A percentile compares a stretch with the other conserved stretches of the same genome.
Conservation (phyloP, 2,888 invertebrate species). For the Lottia gigantea region DNA sequence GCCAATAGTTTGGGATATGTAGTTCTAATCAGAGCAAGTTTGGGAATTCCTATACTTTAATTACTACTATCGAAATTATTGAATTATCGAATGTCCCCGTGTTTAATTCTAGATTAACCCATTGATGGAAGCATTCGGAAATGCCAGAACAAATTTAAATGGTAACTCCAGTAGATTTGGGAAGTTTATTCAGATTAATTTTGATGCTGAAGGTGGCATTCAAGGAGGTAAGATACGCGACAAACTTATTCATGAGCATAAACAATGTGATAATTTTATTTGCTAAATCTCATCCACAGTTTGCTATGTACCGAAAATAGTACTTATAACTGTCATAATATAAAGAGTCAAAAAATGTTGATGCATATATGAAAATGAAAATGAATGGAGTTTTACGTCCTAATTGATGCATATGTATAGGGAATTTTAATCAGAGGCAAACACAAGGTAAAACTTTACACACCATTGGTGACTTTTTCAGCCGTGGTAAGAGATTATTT, state of each 20-base stretch:
- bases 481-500: slow-evolving; percentile 62
- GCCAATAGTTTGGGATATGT: no score
- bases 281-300: neutral
- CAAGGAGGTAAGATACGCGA: slow-evolving; percentile 47
- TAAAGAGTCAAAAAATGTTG: no score
- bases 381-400: no score
- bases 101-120: slow-evolving; percentile 46
- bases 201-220: slow-evolving; percentile 49
- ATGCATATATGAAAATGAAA: no score
- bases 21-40: no score
- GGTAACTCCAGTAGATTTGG: slow-evolving; percentile 57
- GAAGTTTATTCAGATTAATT: slow-evolving; percentile 61
- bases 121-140: slow-evolving; percentile 50
- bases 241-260: no score
- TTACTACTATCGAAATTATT: no score
- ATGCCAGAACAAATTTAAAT: slow-evolving; percentile 50
- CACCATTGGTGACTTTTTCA: slow-evolving; percentile 24
- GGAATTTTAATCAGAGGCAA: no score
- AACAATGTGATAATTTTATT: neutral
- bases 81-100: slow-evolving; percentile 9
- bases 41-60: no score
- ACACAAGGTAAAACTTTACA: neutral
- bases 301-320: neutral
- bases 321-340: no score
- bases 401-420: no score